These are phyloP conservation scores for Pristis pectinata DNA, from an alignment of 2,797 vertebrate species.

Conservation along the genomic window DNA sequence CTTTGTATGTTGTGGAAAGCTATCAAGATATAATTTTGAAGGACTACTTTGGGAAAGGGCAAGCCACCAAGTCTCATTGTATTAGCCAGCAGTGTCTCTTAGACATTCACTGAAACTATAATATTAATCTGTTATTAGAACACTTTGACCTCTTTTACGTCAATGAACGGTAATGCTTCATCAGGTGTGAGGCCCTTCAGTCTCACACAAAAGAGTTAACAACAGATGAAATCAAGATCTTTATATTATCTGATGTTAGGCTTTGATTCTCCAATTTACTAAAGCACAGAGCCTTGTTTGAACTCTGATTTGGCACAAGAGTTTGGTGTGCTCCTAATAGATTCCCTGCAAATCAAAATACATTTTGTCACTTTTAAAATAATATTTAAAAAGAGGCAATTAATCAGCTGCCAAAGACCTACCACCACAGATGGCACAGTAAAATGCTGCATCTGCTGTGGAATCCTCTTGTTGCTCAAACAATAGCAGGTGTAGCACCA, in stretches of 20 bases:
- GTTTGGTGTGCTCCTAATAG: neutral
- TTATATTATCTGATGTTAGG: neutral
- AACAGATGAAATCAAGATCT: neutral
- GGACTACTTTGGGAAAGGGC: neutral
- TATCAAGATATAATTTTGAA: neutral
- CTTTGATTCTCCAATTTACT: neutral
- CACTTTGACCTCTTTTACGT: neutral
- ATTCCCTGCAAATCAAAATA: neutral
- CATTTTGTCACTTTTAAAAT: neutral
- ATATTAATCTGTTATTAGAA: neutral
- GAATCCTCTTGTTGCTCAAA: neutral
- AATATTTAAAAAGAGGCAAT: neutral
- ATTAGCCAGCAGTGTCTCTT: neutral
- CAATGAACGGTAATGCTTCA: neutral
- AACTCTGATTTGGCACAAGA: neutral
- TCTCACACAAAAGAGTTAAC: neutral
- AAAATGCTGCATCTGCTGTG: neutral
- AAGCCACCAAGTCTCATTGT: neutral
- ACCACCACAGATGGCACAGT: neutral
- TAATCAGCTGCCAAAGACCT: neutral
- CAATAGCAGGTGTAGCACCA: neutral
- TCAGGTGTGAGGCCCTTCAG: neutral
- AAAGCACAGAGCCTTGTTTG: neutral
- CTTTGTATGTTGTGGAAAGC: neutral
- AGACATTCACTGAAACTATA: neutral